Conservation (phyloP, 2,797 vertebrate genomes). For the Gymnoscopelus microlampas region DNA sequence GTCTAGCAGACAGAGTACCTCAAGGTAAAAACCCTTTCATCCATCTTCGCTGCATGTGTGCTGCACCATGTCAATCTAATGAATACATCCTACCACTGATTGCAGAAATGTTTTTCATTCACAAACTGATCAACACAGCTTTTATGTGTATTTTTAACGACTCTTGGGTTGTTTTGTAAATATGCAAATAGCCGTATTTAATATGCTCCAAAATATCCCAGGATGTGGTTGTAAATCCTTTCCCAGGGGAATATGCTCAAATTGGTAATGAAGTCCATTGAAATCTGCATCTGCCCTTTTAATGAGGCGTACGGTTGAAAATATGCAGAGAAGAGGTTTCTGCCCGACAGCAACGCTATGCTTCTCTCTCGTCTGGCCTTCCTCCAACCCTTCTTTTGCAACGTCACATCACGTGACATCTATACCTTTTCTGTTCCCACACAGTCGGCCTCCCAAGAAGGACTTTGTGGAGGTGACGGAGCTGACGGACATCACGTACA, state of each 20-base stretch:
- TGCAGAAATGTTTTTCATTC: too few relatives aligned
- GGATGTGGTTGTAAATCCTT: background rate
- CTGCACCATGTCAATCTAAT: too few relatives aligned
- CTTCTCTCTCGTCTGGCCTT: background rate
- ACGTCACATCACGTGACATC: background rate
- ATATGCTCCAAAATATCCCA: background rate
- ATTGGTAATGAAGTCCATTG: background rate
- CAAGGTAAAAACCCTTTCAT: constrained; percentile 81
- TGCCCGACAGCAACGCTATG: too few relatives aligned
- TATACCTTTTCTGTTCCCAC: constrained; percentile 3
- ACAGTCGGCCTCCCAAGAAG: constrained; percentile 88
- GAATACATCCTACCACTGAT: too few relatives aligned
- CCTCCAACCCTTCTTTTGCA: background rate
- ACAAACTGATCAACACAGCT: too few relatives aligned
- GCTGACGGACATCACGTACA: constrained; percentile 92
- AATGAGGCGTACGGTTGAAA: too few relatives aligned
- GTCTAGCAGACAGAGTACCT: constrained; percentile 71
- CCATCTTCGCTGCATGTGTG: too few relatives aligned
- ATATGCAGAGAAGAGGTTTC: too few relatives aligned
- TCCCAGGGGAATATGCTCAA: constrained; percentile 3
- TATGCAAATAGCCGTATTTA: background rate
- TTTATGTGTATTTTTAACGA: too few relatives aligned
- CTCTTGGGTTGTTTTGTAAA: too few relatives aligned
- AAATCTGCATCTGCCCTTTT: background rate
- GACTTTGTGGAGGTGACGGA: constrained; percentile 96